Evolutionary conservation across 2,113 vertebrate species (phyloP).

Genomic region (Atrichornis clamosus): DNA sequence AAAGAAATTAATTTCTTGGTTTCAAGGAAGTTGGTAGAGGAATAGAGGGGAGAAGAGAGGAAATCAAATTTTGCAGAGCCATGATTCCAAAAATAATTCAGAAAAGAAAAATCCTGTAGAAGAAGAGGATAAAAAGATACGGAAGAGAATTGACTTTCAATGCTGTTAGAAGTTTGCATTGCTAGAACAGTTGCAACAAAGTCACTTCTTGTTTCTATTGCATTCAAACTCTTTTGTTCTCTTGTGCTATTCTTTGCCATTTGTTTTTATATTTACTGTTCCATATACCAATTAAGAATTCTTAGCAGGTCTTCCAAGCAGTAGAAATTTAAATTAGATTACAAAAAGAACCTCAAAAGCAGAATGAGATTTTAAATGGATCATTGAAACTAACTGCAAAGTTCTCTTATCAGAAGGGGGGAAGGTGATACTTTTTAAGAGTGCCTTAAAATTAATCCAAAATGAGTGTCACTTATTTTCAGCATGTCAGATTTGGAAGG

Average conservation of each 20-base stretch:
- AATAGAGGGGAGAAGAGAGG: not conserved
- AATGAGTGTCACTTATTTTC: slow-evolving; percentile 45
- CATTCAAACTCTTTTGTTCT: slow-evolving; percentile 28
- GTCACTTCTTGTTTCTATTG: not conserved
- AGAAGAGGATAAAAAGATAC: not conserved
- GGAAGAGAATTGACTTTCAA: not conserved
- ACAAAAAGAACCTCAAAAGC: slow-evolving; percentile 62
- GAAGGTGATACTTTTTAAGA: slow-evolving; percentile 45
- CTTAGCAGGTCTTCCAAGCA: slow-evolving; percentile 68
- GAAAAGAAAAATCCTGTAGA: not conserved
- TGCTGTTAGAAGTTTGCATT: not conserved
- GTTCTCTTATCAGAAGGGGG: slow-evolving; percentile 37
- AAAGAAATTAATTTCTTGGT: slow-evolving; percentile 42
- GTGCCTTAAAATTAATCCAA: slow-evolving; percentile 53
- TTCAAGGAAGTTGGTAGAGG: slow-evolving; percentile 1
- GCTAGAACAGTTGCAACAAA: not conserved
- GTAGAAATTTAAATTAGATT: slow-evolving; percentile 73
- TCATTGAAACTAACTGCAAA: slow-evolving; percentile 63
- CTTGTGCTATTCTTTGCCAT: slow-evolving; percentile 41
- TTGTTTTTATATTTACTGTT: slow-evolving; percentile 74
- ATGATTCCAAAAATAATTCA: slow-evolving; percentile 8
- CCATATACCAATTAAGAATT: slow-evolving; percentile 72
- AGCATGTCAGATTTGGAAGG: slow-evolving; percentile 22
- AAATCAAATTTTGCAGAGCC: slow-evolving; percentile 31
- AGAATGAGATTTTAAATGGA: slow-evolving; percentile 68